Base-by-base conservation (phyloP, 2,113 vertebrate genomes). In the Zosterops lateralis region DNA sequence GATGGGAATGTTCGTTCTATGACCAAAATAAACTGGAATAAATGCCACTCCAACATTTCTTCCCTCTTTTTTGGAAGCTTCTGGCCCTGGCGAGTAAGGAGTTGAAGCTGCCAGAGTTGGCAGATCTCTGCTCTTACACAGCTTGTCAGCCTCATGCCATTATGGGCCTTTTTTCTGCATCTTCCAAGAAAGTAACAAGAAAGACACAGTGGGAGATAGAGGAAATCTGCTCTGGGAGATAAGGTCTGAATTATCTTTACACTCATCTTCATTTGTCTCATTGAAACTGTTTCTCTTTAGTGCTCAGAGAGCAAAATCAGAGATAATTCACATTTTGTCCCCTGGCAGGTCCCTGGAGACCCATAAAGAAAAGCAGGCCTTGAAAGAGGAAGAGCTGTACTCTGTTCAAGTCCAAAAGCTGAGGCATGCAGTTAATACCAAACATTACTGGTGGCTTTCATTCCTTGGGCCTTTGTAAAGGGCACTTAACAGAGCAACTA, bases 321-420 rank as follows among this genome's bases (percentile, higher is more conserved):
- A 86, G 80, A 94, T 75, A 93, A 93, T 92, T 79, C 84, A 74
- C 80, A 93, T 87, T 92, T 70, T 88, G 91, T 89, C 89, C 82
- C 80, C 44, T 86, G 68, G 65, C 61, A 80, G 32, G 54, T 89
- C 92, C 78, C 84, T 85, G 50, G 53, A 84, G 84, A 90, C 53
- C 48, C 65, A 61, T 94, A 92, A 95, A 94, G 82, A 92, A 91
- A 94, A 94, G 61, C 87, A 93, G 66, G 76, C 85, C 74, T 90
- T 88, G 80, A 81, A 92, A 91, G 64, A 87, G 42, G 75, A 93
- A 89, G 90, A 91, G 84, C 66, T 94, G 40, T 82, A 58, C 24
- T 84, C 65, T 44, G 31, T 70, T 96, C 67, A 57, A 89, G 28
- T 79, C 80, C 88, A 77, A 84, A 79, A 74, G 62, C 65, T 76